Conservation (phyloP, 2,797 vertebrate species). For the Merluccius polli region DNA sequence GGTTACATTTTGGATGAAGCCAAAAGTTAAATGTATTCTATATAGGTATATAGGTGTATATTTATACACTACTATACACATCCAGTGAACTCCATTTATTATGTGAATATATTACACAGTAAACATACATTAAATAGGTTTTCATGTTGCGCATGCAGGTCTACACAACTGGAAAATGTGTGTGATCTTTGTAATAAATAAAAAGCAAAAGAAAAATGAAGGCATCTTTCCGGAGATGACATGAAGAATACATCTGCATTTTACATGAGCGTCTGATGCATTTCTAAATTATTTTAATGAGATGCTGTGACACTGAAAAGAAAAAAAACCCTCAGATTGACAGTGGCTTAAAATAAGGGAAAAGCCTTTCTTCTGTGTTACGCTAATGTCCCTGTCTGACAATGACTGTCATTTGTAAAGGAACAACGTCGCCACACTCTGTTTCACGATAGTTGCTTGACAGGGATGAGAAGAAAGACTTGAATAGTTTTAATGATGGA, state of each 20-base stretch:
- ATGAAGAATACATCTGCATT: slow-evolving; percentile 67
- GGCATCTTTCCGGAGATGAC: slow-evolving; percentile 69
- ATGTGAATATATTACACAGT: neutral
- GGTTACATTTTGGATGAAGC: slow-evolving; percentile 46
- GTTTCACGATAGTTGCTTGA: slow-evolving; percentile 65
- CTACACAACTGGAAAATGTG: slow-evolving; percentile 42
- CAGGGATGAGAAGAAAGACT: slow-evolving; percentile 68
- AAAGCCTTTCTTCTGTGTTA: slow-evolving; percentile 59
- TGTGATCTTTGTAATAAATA: slow-evolving; percentile 46
- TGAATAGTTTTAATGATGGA: slow-evolving; percentile 71
- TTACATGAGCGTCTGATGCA: slow-evolving; percentile 68
- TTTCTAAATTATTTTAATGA: slow-evolving; percentile 76
- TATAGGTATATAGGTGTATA: slow-evolving; percentile 44
- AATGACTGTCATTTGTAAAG: slow-evolving; percentile 76
- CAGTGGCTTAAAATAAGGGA: slow-evolving; percentile 69
- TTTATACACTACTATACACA: slow-evolving; percentile 17
- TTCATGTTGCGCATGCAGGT: slow-evolving; percentile 41
- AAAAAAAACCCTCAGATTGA: slow-evolving; percentile 59
- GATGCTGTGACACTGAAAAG: slow-evolving; percentile 66
- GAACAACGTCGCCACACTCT: slow-evolving; percentile 63
- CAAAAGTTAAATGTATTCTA: slow-evolving; percentile 34
- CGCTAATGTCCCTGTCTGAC: slow-evolving; percentile 68
- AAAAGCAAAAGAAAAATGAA: slow-evolving; percentile 60
- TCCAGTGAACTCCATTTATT: neutral
- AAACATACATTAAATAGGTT: neutral